Conservation (phyloP, 2,888 invertebrate species). For the Drosophila yooni region DNA sequence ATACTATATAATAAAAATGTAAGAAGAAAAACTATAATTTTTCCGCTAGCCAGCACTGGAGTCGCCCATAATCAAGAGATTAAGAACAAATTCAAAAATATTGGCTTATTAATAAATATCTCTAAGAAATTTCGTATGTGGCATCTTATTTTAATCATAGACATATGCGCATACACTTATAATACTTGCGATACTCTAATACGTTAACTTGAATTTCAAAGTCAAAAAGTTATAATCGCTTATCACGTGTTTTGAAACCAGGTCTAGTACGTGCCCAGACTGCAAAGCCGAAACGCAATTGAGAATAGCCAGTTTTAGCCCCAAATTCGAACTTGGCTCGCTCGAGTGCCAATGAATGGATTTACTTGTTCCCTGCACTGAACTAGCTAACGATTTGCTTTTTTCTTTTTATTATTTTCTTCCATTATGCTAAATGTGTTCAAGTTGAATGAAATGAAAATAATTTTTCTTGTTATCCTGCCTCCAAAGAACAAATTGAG, state of each 20-base stretch:
- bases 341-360: conserved; percentile 60
- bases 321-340: conserved; percentile 35
- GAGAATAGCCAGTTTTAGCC: conserved; percentile 28
- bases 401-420: conserved; percentile 14
- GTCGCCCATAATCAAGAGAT: neutral
- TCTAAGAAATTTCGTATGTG: neutral
- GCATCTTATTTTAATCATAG: neutral
- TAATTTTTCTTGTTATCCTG: conserved; percentile 82
- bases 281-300: conserved; percentile 38
- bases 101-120: neutral
- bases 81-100: neutral
- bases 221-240: neutral
- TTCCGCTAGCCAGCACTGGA: no score
- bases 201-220: conserved; percentile 13
- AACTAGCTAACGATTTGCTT: conserved; percentile 11
- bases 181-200: neutral
- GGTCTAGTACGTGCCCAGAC: conserved; percentile 53
- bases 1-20: no score
- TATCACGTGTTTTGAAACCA: conserved; percentile 21
- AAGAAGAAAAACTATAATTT: no score
- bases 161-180: neutral
- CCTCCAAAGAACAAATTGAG: conserved; percentile 82
- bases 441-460: conserved; percentile 80
- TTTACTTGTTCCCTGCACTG: conserved; percentile 25
- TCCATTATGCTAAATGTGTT: conserved; percentile 73